Evolutionary conservation across 2,888 invertebrate species (phyloP).

Genomic region (Drosophila prostipennis): DNA sequence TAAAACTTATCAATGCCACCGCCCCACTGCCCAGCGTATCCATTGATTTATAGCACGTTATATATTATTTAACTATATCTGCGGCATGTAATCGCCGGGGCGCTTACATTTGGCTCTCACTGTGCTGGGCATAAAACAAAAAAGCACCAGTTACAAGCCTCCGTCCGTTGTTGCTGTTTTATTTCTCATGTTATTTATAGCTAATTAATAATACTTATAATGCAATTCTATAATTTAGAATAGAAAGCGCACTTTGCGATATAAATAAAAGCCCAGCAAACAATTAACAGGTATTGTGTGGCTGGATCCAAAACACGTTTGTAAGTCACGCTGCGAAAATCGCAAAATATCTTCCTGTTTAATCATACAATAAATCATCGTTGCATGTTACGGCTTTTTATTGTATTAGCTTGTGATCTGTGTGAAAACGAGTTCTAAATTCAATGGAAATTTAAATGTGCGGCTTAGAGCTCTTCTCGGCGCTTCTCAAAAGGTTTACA

Average conservation of each 20-base stretch:
- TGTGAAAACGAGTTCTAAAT: conserved; percentile 64
- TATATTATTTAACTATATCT: conserved; percentile 71
- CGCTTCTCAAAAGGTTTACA: conserved; percentile 20
- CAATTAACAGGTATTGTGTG: conserved; percentile 48
- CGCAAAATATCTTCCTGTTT: conserved; percentile 72
- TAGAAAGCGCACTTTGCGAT: conserved; percentile 61
- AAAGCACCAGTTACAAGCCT: conserved; percentile 63
- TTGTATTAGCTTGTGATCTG: conserved; percentile 42
- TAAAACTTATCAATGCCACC: conserved; percentile 68
- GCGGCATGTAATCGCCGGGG: conserved; percentile 59
- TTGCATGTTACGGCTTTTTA: conserved; percentile 45
- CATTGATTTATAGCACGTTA: conserved; percentile 72
- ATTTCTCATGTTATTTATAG: conserved; percentile 75
- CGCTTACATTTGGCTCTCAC: conserved; percentile 55
- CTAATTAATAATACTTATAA: conserved; percentile 79
- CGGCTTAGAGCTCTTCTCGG: conserved; percentile 13
- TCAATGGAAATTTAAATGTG: conserved; percentile 47
- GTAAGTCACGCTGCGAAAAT: conserved; percentile 67
- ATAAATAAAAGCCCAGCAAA: conserved; percentile 61
- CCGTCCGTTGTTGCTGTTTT: neutral
- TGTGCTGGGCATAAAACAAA: conserved; percentile 30
- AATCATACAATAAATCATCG: conserved; percentile 77
- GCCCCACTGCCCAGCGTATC: conserved; percentile 18
- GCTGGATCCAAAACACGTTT: conserved; percentile 58
- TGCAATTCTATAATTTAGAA: conserved; percentile 76